Base-by-base conservation (phyloP, 2,888 invertebrate genomes). In the Panopea generosa region DNA sequence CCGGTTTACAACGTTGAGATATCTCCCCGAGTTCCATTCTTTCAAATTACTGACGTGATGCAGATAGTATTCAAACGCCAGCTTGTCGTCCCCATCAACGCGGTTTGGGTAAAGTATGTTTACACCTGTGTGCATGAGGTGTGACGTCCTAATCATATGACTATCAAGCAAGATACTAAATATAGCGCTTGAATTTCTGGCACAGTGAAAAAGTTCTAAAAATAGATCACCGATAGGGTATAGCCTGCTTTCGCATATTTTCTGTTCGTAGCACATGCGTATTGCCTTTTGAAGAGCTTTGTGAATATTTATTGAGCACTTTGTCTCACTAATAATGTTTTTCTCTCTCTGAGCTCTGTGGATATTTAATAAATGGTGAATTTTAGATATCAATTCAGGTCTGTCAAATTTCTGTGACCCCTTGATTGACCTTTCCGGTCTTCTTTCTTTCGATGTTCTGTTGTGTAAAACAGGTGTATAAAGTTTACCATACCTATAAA, bases 11-110 rank as follows among this genome's bases (percentile, higher is more conserved):
- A 83, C 56, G 50, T 73, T 65, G 2, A 60, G 18, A n/a, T n/a
- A 24, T 27, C 33, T 18, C 2, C 50, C 38, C 4, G n/a, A 38
- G 49, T 57, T 33, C 9, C 57, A 38, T 22, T 24, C 62, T 9
- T 33, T 20, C 7, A 55, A 22, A 4, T 45, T 45, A 53, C 74
- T 71, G 18, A 74, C 50, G 68, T 82, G 76, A 4, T 74, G 62
- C 14, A 85, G 45, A 50, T 84, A 85, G 68, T 80, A 85, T 49
- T 82, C 76, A 77, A 84, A 83, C 0, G 85, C 79, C 14, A 49
- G 26, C 11, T 63, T 60, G 24, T 80, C 72, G 24, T 66, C 66
- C 24, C 7, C 27, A 14, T 53, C 18, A 3, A 40, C 52, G 24
- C 65, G 56, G 1, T 65, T 56, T 9, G 82, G 84, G 56, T 85